Conservation (phyloP, 2,113 vertebrate species). For the Cynocephalus volans region DNA sequence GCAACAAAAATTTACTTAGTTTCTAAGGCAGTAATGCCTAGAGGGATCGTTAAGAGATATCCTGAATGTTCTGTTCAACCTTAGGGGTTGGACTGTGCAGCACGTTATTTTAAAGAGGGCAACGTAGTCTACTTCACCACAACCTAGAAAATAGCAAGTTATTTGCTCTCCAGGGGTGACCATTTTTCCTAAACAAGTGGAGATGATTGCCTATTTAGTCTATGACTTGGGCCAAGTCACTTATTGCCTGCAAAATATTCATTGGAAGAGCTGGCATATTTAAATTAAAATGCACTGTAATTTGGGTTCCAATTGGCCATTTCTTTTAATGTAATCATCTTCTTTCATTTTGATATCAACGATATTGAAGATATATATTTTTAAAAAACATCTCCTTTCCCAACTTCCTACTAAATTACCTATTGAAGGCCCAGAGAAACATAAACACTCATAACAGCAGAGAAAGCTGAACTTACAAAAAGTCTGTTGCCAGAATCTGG, state of each 20-base stretch:
- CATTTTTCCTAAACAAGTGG: slow-evolving; percentile 76
- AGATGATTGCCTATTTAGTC: slow-evolving; percentile 67
- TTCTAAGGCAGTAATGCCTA: neutral
- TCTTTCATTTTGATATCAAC: slow-evolving; percentile 64
- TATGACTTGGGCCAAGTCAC: slow-evolving; percentile 59
- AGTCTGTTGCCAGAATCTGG: slow-evolving; percentile 16
- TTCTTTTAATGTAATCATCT: slow-evolving; percentile 71
- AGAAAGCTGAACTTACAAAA: slow-evolving; percentile 56
- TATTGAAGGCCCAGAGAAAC: slow-evolving; percentile 37
- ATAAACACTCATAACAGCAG: slow-evolving; percentile 37
- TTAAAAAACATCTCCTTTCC: slow-evolving; percentile 14
- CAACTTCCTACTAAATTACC: slow-evolving; percentile 67
- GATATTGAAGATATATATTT: slow-evolving; percentile 63
- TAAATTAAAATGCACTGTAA: slow-evolving; percentile 62
- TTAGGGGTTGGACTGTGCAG: neutral
- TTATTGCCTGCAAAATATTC: slow-evolving; percentile 66
- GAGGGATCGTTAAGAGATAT: neutral
- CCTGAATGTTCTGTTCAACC: neutral
- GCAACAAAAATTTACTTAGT: neutral
- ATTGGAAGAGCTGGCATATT: slow-evolving; percentile 66
- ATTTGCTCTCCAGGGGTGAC: slow-evolving; percentile 44
- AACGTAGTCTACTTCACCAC: neutral
- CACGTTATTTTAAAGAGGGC: slow-evolving; percentile 33
- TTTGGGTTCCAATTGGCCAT: slow-evolving; percentile 58
- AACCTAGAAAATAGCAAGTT: slow-evolving; percentile 69